Conservation (phyloP, 2,888 invertebrate species). For the Spialia ferax region DNA sequence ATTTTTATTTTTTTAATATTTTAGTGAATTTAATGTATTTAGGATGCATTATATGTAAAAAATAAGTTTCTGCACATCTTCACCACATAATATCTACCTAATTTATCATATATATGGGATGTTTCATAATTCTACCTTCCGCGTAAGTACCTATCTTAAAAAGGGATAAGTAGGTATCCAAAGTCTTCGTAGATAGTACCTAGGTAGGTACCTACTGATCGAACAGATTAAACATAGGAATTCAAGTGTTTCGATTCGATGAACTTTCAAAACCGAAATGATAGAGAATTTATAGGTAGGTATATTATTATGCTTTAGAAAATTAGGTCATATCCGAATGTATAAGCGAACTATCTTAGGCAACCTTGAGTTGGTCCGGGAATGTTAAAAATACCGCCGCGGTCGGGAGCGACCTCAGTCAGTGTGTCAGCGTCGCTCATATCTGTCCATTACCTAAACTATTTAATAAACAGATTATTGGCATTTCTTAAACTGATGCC, state of each 20-base stretch:
- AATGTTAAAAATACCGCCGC: slow-evolving; percentile 85
- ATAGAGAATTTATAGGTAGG: slow-evolving; percentile 59
- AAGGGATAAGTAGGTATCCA: no score
- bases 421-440: slow-evolving; percentile 51
- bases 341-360: slow-evolving; percentile 81
- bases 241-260: no score
- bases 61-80: no score
- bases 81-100: no score
- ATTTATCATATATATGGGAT: no score
- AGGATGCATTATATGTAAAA: no score
- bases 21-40: no score
- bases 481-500: neutral
- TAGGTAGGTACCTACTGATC: neutral
- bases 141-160: no score
- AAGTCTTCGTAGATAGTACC: no score
- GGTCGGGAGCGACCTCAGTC: slow-evolving; percentile 60
- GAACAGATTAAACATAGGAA: slow-evolving; percentile 10
- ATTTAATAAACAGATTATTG: slow-evolving; percentile 57
- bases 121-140: no score
- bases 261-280: slow-evolving; percentile 7
- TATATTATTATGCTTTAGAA: slow-evolving; percentile 64
- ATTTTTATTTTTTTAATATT: no score
- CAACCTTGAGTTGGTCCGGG: slow-evolving; percentile 85
- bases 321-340: slow-evolving; percentile 85
- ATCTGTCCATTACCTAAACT: slow-evolving; percentile 59